Conservation (phyloP, 2,888 invertebrate genomes). For the Pseudoips prasinana region DNA sequence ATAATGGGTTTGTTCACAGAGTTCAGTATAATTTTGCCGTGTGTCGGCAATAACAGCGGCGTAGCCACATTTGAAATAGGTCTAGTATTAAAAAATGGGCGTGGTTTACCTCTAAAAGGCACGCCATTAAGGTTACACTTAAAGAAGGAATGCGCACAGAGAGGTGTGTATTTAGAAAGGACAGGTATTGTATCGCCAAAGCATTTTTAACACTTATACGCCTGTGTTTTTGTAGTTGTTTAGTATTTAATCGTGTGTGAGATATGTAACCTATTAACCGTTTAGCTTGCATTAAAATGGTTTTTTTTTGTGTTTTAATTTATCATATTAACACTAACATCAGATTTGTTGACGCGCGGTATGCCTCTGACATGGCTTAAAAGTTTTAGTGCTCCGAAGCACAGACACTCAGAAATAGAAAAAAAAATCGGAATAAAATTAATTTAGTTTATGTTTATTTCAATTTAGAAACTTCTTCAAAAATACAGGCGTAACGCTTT, state of each 20-base stretch:
- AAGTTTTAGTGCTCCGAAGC: too few relatives aligned
- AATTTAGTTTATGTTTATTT: too few relatives aligned
- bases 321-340: too few relatives aligned
- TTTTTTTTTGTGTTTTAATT: too few relatives aligned
- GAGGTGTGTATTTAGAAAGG: slow-evolving; percentile 90
- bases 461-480: slow-evolving; percentile 48
- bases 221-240: slow-evolving; percentile 51
- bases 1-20: slow-evolving; percentile 76
- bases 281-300: too few relatives aligned
- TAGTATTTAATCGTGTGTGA: not conserved
- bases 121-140: slow-evolving; percentile 93
- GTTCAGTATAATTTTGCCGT: slow-evolving; percentile 93
- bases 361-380: too few relatives aligned
- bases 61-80: slow-evolving; percentile 94
- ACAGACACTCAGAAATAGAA: too few relatives aligned
- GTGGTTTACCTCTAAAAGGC: slow-evolving; percentile 90
- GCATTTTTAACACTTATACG: slow-evolving; percentile 81
- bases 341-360: too few relatives aligned
- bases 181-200: slow-evolving; percentile 83
- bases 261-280: too few relatives aligned
- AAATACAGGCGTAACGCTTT: slow-evolving; percentile 60
- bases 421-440: too few relatives aligned
- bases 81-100: slow-evolving; percentile 90
- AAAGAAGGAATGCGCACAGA: slow-evolving; percentile 96
- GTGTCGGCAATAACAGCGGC: slow-evolving; percentile 93